Base-by-base conservation (phyloP, 1,140 invertebrate species). In the Nasonia giraulti region DNA sequence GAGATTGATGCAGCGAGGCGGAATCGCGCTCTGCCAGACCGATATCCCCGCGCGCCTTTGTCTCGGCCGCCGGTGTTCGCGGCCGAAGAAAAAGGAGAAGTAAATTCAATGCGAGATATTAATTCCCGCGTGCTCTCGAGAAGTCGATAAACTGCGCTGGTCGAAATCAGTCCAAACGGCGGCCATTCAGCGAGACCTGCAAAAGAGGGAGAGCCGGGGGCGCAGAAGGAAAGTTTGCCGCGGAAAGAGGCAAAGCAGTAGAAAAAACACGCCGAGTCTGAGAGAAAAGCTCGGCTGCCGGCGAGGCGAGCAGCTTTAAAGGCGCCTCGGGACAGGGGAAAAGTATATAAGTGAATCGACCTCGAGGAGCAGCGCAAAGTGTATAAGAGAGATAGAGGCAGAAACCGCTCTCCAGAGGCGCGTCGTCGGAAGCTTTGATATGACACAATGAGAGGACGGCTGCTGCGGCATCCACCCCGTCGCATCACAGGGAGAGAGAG, bases 351-450 rank as follows among this genome's bases (percentile, higher is more conserved):
- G 77, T 80, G 77, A 80, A 84, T 84, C 47, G 76, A 44, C 47
- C 40, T 44, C 40, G 40, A 44, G 40, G 50, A 80, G 37, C 1
- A 74, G 40, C 31, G 77, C 37, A 33, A 62, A 44, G 75, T 62
- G 5, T 27, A 47, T 10, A 50, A 10, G 20, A 50, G 40, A 40
- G 80, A 66, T 47, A 82, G 69, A 62, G 44, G 27, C 11, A 44
- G 55, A 83, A 76, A 83, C 31, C 75, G 40, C 23, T 31, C 76
- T 37, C 17, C 27, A 17, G 44, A 55, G 71, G 50, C 75, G 33
- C 33, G 40, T 23, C 76, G 83, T 74, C 83, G 76, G 83, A 11
- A 66, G 78, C 84, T 85, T 85, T 85, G 84, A 85, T 85, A 85
- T 81, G 44, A 40, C 84, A 85, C 84, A 85, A 81, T 81, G 84